A percentile compares a stretch with the other conserved stretches of the same genome.
These are phyloP conservation scores for Aplocera efformata DNA, from an alignment of 2,888 invertebrate species.

Conservation along the genomic window DNA sequence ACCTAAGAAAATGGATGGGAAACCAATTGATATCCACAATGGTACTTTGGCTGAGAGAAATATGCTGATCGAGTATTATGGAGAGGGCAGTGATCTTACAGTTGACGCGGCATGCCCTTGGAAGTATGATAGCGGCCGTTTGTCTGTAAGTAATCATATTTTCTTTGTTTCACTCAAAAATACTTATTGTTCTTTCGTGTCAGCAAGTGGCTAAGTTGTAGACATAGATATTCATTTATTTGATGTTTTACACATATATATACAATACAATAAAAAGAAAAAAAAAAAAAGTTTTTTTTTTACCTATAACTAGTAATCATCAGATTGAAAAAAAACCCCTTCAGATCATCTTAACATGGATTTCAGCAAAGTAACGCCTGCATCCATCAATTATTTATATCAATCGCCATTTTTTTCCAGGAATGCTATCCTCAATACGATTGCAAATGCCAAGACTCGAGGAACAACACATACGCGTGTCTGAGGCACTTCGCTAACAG, in stretches of 20 bases:
- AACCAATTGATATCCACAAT: slow-evolving; percentile 36
- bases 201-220: too few species aligned
- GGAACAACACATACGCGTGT: slow-evolving; percentile 91
- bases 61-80: slow-evolving; percentile 90
- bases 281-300: too few species aligned
- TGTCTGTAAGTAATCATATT: slow-evolving; percentile 84
- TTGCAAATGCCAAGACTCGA: slow-evolving; percentile 92
- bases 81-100: slow-evolving; percentile 83
- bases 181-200: too few species aligned
- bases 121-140: slow-evolving; percentile 71
- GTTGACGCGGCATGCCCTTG: slow-evolving; percentile 84
- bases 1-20: slow-evolving; percentile 82
- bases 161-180: too few species aligned
- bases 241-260: too few species aligned
- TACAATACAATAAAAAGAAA: too few species aligned
- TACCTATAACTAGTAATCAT: too few species aligned
- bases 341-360: too few species aligned
- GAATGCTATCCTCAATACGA: slow-evolving; percentile 83
- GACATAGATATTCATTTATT: too few species aligned
- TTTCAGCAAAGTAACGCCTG: too few species aligned
- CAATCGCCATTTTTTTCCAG: slow-evolving; percentile 76
- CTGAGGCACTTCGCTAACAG: slow-evolving; percentile 82
- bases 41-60: slow-evolving; percentile 54
- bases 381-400: too few species aligned
- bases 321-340: too few species aligned